phyloP scores from a whole-genome alignment of 2,888 invertebrate genomes.

The Drosophila ezoana region DNA sequence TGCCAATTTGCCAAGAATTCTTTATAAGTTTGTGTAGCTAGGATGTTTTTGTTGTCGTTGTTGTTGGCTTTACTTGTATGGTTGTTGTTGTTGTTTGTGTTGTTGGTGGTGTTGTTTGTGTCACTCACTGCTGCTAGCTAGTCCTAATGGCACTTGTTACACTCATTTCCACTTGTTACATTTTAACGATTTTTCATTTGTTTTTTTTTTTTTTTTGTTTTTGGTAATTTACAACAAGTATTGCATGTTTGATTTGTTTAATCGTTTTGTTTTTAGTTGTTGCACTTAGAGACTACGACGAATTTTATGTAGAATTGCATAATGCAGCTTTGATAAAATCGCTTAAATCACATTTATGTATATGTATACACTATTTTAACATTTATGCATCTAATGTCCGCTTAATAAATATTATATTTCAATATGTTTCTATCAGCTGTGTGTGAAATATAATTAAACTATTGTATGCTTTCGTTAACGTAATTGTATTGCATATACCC shows the following conservation, averaged over 20 bases:
- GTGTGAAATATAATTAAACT: conserved; percentile 48
- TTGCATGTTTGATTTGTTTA: conserved; percentile 61
- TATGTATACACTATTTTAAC: conserved; percentile 67
- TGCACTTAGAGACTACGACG: conserved; percentile 73
- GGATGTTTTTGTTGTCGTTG: conserved; percentile 25
- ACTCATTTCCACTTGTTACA: conserved; percentile 59
- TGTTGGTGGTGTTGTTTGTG: conserved; percentile 46
- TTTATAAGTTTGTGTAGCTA: conserved; percentile 11
- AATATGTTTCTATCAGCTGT: conserved; percentile 53
- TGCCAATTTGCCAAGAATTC: conserved; percentile 24
- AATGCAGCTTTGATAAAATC: conserved; percentile 83
- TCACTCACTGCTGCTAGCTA: conserved; percentile 62
- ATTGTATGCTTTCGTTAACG: conserved; percentile 35
- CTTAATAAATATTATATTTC: conserved; percentile 65
- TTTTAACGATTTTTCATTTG: conserved; percentile 39
- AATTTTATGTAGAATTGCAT: conserved; percentile 81
- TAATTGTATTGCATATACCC: conserved; percentile 49
- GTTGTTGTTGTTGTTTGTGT: conserved; percentile 6
- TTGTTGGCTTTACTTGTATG: conserved; percentile 19
- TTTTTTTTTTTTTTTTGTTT: conserved; percentile 34
- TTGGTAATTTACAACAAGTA: conserved; percentile 80
- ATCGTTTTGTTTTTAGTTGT: conserved; percentile 37
- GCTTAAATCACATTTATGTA: conserved; percentile 83
- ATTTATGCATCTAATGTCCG: conserved; percentile 64
- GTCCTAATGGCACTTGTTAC: conserved; percentile 80